Base-by-base conservation (phyloP, 2,797 vertebrate species). In the Echiichthys vipera region DNA sequence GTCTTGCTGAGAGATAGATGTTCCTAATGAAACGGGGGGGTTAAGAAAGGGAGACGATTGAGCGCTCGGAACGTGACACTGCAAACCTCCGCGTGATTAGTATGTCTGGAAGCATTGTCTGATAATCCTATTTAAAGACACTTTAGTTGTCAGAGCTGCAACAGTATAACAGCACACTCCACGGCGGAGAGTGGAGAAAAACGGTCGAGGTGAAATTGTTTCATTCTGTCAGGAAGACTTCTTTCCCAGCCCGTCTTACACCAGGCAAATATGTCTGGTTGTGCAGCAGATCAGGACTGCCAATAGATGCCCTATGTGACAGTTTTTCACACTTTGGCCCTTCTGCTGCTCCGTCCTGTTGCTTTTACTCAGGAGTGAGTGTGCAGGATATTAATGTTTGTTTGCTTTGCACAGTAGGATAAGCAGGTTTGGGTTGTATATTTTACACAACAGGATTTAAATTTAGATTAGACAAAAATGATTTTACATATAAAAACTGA, bases 61-160 rank as follows among this genome's bases (percentile, higher is more conserved):
- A 83, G 84, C 74, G 66, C 68, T 78, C 25, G 2, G 71, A 87
- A 81, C 85, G 88, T 91, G 91, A 91, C 87, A 83, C 32, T n/a
- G 83, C 85, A 86, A 76, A 80, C 84, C 77, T 77, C 63, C 24
- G 47, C 43, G 63, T 82, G 89, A 93, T 92, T 89, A 89, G 83
- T 61, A 45, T 29, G 64, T 89, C 83, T 88, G 49, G 71, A 64
- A 75, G 80, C 65, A 25, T 77, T 51, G 72, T 42, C 78, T 84
- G 54, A 83, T 93, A 91, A 93, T 92, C 89, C 86, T 77, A 73
- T 93, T 93, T 88, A 88, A 91, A 94, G 87, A 89, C 84, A 75
- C 83, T 91, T 89, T 66, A 69, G 71, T 85, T 89, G 85, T 92
- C 89, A 77, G 24, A 83, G 75, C 45, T 74, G 80, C 62, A 55